Conservation (phyloP, 2,113 vertebrate species). For the Ancistrus triradiatus region DNA sequence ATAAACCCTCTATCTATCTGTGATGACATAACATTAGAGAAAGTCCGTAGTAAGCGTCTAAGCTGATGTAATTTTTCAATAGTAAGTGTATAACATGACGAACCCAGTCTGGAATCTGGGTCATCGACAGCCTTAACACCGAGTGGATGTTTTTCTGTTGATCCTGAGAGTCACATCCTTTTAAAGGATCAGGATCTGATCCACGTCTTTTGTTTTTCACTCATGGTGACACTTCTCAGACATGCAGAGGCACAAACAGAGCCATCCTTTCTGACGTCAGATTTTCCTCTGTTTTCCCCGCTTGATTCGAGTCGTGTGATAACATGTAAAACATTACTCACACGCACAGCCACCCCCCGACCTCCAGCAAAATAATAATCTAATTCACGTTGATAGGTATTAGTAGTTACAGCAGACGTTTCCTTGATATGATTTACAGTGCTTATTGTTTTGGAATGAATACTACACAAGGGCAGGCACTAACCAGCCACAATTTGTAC, state of each 20-base stretch:
- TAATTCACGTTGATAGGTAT: too few relatives aligned
- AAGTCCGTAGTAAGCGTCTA: too few relatives aligned
- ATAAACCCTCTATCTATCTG: too few relatives aligned
- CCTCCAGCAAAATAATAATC: too few relatives aligned
- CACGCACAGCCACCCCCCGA: slow-evolving; percentile 9
- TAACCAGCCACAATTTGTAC: too few relatives aligned
- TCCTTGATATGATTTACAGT: too few relatives aligned
- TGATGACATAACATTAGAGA: too few relatives aligned
- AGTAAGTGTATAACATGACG: slow-evolving; percentile 12
- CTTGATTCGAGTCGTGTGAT: slow-evolving; percentile 1
- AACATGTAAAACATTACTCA: slow-evolving; percentile 24
- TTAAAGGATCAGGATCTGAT: slow-evolving; percentile 28
- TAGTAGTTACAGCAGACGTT: too few relatives aligned
- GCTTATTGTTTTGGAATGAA: too few relatives aligned
- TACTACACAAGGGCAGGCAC: too few relatives aligned
- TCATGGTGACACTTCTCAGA: slow-evolving; percentile 68
- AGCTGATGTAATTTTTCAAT: too few relatives aligned
- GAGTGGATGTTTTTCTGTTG: slow-evolving; percentile 37
- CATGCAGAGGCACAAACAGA: slow-evolving; percentile 63
- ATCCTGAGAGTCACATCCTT: slow-evolving; percentile 29
- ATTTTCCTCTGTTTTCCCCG: slow-evolving; percentile 32
- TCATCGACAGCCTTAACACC: background rate
- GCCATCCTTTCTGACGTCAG: slow-evolving; percentile 52
- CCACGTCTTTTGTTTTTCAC: slow-evolving; percentile 61
- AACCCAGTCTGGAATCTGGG: slow-evolving; percentile 4